Percentiles rank a stretch among this genome's conserved stretches.
These are phyloP conservation scores for Rhea pennata DNA, from an alignment of 2,113 vertebrate genomes.

Conservation along the genomic window DNA sequence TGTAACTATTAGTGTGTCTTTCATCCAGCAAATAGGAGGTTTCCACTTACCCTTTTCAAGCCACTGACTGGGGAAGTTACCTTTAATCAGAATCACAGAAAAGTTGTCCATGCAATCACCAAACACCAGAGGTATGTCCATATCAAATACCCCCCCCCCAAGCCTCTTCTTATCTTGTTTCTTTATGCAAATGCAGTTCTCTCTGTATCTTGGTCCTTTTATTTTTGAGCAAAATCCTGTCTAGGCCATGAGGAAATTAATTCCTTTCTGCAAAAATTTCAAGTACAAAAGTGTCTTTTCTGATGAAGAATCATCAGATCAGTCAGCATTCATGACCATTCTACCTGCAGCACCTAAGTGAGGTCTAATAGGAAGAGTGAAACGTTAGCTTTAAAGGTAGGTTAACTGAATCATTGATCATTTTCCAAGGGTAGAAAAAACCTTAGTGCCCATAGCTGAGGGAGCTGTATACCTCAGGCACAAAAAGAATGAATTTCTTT, in stretches of 20 bases:
- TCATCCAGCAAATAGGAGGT: background rate
- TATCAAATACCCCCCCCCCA: background rate
- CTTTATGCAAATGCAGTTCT: too few relatives aligned
- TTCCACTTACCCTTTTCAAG: background rate
- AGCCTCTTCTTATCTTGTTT: too few relatives aligned
- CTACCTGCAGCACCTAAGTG: background rate
- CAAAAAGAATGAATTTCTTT: background rate
- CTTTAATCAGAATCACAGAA: background rate
- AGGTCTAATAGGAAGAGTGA: background rate
- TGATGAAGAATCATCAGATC: background rate
- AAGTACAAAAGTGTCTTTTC: background rate
- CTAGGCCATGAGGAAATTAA: too few relatives aligned
- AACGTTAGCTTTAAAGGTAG: background rate
- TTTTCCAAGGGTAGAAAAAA: background rate
- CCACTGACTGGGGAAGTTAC: background rate
- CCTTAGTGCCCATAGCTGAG: fast-evolving
- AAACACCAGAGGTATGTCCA: background rate
- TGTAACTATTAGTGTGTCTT: background rate
- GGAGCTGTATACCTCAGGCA: background rate
- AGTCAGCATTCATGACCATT: background rate
- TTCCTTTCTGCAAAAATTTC: too few relatives aligned
- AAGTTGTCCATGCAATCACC: background rate
- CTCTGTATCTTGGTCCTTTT: too few relatives aligned
- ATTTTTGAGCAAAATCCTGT: too few relatives aligned
- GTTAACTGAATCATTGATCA: background rate